Evolutionary conservation across 2,888 invertebrate genomes (phyloP).

Genomic region (Scaptomyza reducta): DNA sequence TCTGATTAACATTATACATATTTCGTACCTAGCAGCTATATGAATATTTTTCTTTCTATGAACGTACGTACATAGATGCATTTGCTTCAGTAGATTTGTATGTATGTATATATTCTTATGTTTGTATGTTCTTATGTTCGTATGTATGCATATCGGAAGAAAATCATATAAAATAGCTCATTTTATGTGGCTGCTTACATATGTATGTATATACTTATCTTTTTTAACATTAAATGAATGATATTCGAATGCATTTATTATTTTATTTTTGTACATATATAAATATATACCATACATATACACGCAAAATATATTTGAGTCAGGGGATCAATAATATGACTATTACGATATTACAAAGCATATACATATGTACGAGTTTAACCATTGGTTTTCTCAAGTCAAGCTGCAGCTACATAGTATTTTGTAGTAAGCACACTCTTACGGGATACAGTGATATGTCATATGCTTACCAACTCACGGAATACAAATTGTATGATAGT

Average conservation of each 20-base stretch:
- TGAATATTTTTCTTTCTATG: slow-evolving; percentile 3
- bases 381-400: not conserved
- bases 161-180: slow-evolving; percentile 5
- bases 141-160: slow-evolving; percentile 7
- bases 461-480: slow-evolving; percentile 27
- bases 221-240: not conserved
- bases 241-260: not conserved
- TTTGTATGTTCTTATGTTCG: not conserved
- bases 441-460: slow-evolving; percentile 41
- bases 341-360: not conserved
- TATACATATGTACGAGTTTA: not conserved
- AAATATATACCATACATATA: slow-evolving; percentile 2
- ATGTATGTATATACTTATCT: slow-evolving; percentile 1
- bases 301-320: not conserved
- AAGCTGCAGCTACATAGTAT: slow-evolving; percentile 8
- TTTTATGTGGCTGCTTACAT: slow-evolving; percentile 1
- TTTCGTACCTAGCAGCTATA: slow-evolving; percentile 30
- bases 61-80: not conserved
- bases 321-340: not conserved
- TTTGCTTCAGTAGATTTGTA: not conserved
- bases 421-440: slow-evolving; percentile 19
- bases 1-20: slow-evolving; percentile 51
- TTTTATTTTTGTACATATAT: slow-evolving; percentile 1
- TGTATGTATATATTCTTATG: not conserved
- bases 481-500: not conserved